Evolutionary conservation across 2,113 vertebrate species (phyloP), one percentile per base, ranked within the genome.

Genomic region (Varanus salvator): DNA sequence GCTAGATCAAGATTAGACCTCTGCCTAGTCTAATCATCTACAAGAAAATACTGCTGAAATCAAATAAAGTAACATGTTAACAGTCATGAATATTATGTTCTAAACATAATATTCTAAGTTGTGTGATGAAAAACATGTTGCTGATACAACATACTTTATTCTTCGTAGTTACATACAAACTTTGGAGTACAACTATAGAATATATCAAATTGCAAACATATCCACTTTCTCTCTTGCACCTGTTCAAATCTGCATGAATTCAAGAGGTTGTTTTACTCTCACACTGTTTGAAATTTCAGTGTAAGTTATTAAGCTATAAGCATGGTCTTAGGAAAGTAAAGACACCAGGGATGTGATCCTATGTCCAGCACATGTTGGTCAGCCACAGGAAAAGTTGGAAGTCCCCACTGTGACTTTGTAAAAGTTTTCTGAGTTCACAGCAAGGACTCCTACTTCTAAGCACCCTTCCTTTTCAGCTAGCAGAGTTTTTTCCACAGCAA

Each of bases 151-250:
- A 57, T 68, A 75, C 90, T 14, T 2, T 57, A 92, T 57, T n/a
- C 0, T 90, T 7, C 8, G 34, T 57, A 89, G 27, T 6, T 86
- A 68, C 29, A 15, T 68, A 29, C 29, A 25, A 81, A 85, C 57
- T 66, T 0, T 0, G 5, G 31, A 2, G 69, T 2, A 71, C 87
- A 92, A 82, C 9, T 31, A 12, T 83, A 85, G 4, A 29, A 82
- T 87, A 75, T 31, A 89, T 27, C 1, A 34, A n/a, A 88, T 0
- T 68, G 31, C 75, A 90, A 92, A 85, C 66, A 71, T 23, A 85
- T 50, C 82, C 38, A 68, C 66, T 68, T 66, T 0, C 0, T 66
- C 38, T 68, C 64, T 77, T 87, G 29, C 12, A 68, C 11, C 17
- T 68, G 27, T 17, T 78, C 48, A 78, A 80, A 80, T 52, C 12